Conservation (phyloP, 2,797 vertebrate species). For the Eidolon dupreanum region DNA sequence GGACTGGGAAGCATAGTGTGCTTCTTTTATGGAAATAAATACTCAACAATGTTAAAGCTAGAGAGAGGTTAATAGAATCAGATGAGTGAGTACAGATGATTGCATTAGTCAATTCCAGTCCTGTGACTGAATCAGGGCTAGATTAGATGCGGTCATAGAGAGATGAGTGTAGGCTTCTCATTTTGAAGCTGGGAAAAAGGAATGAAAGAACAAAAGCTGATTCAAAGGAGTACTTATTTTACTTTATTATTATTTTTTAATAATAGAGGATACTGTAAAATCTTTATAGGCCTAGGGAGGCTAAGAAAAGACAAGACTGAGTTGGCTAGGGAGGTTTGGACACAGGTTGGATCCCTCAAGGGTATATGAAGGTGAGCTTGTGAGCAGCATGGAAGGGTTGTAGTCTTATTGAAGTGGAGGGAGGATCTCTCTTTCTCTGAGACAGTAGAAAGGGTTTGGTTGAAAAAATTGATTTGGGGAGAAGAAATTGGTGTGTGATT, state of each 20-base stretch:
- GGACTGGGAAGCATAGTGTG: background rate
- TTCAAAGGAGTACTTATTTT: background rate
- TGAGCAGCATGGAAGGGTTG: background rate
- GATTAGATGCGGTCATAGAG: background rate
- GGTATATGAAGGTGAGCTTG: background rate
- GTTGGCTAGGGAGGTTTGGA: background rate
- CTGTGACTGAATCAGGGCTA: background rate
- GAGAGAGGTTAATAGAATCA: background rate
- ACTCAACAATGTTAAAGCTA: background rate
- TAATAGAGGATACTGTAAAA: background rate
- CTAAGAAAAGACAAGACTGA: background rate
- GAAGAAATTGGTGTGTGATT: background rate
- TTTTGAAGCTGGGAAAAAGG: constrained; percentile 19
- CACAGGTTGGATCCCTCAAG: background rate
- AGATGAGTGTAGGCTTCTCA: background rate
- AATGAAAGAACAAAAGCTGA: background rate
- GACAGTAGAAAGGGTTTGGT: background rate
- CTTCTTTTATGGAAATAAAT: background rate
- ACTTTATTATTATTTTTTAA: background rate
- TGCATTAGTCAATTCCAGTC: background rate
- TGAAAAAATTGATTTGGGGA: background rate
- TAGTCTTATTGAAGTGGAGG: background rate
- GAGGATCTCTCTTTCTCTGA: background rate
- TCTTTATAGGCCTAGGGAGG: background rate
- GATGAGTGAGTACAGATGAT: background rate